Percentiles rank a stretch among this genome's conserved stretches.
Conservation (phyloP, 35 echinoderm and acorn worm genomes). For the Lytechinus variegatus region DNA sequence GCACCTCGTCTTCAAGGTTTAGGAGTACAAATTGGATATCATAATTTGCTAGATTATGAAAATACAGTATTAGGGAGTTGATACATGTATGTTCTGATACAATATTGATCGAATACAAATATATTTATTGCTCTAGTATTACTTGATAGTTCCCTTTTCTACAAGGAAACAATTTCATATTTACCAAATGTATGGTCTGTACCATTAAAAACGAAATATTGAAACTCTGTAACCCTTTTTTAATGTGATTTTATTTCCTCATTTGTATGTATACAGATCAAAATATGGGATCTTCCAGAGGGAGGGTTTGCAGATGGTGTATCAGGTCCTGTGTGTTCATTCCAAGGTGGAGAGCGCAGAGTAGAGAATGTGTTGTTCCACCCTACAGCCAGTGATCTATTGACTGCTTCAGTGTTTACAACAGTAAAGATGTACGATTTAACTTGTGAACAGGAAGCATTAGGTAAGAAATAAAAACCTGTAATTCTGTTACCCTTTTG, state of each 20-base stretch:
- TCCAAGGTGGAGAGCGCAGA: conserved; percentile 63
- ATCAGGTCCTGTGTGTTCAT: conserved; percentile 56
- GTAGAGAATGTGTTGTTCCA: conserved; percentile 89
- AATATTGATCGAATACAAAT: background rate
- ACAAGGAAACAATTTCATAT: background rate
- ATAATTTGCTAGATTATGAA: too few species aligned
- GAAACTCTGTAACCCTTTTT: background rate
- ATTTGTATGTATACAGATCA: conserved; percentile 64
- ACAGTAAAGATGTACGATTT: conserved; percentile 89
- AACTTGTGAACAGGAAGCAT: conserved; percentile 64
- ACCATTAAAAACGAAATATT: background rate
- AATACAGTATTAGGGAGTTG: background rate
- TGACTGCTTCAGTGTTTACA: conserved; percentile 68
- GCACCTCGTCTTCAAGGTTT: too few species aligned
- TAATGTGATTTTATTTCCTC: background rate
- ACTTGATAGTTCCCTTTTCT: background rate
- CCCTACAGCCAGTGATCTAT: conserved; percentile 66
- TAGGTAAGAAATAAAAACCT: conserved; percentile 59
- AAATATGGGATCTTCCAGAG: conserved; percentile 91
- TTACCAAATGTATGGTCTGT: background rate
- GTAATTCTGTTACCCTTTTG: background rate
- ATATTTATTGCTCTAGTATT: background rate
- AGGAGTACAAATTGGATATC: too few species aligned
- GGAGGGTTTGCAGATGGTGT: conserved; percentile 76
- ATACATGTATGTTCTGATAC: background rate